Percentiles rank a stretch among this genome's conserved stretches.
Evolutionary conservation across 2,888 invertebrate species (phyloP).

Genomic region (Strigamia maritima): DNA sequence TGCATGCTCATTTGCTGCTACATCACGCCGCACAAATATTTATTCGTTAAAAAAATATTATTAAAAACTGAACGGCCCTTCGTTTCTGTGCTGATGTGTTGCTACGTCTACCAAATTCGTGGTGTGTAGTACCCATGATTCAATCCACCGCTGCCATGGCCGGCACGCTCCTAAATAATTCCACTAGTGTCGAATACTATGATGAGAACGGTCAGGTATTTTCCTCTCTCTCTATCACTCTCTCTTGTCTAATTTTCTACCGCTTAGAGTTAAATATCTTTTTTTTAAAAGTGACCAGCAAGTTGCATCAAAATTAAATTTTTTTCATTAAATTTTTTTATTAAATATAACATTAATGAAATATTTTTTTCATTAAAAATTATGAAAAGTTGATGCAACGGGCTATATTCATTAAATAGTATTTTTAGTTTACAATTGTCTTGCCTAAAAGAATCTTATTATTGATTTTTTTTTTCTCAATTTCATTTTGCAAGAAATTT

Average conservation of each 20-base stretch:
- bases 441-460: neutral
- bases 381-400: neutral
- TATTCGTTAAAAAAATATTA: neutral
- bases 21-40: conserved; percentile 5
- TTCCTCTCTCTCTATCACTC: neutral
- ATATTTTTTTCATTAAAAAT: neutral
- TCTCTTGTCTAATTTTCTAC: neutral
- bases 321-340: neutral
- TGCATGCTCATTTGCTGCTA: conserved; percentile 15
- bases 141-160: conserved; percentile 44
- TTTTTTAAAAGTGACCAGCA: neutral
- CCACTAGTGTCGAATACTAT: conserved; percentile 53
- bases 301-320: neutral
- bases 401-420: neutral
- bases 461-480: neutral
- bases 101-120: conserved; percentile 10
- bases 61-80: neutral
- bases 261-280: neutral
- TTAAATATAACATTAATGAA: neutral
- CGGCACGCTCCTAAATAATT: conserved; percentile 48
- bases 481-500: neutral
- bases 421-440: neutral
- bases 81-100: conserved; percentile 6
- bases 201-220: conserved; percentile 53
- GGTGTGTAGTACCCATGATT: conserved; percentile 43